Evolutionary conservation across 1,140 invertebrate genomes (phyloP), one percentile per base, ranked within the genome.

Genomic region (Aphis gossypii): DNA sequence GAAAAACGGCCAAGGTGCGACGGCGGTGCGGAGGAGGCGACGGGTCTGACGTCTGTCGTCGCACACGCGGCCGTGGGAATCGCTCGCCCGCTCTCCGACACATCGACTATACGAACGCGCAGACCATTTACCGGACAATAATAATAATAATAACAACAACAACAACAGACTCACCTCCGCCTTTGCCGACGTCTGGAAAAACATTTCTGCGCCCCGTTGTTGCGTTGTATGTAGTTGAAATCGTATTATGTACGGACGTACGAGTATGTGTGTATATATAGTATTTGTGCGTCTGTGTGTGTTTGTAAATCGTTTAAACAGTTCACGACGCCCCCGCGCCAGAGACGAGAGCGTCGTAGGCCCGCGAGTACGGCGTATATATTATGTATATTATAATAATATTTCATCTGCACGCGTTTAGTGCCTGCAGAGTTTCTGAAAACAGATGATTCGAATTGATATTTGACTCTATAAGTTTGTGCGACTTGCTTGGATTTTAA

Each of bases 171-270:
- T 18, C 46, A 38, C 87, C 21, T 1, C 20, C 30, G 60, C 60
- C 60, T 76, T 76, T 76, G 60, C 44, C 44, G 4, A 25, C 44
- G 84, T 48, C 35, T 11, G 48, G n/a, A 14, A 89, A 89, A 54
- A 89, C 87, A 89, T 89, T 89, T 89, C 8, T n/a, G 8, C 87
- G 48, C 41, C 35, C 76, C 84, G 84, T 25, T 44, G 84, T n/a
- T 76, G 30, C 18, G 14, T 68, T 46, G 11, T 41, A 41, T 68
- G 14, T 76, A 23, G 60, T 76, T 35, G 30, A 76, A 76, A 76
- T n/a, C 60, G 60, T 76, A 76, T n/a, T 76, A 68, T 35, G 35
- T 20, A 51, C 48, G 48, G 20, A 18, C 76, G 76, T 82, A 82
- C 76, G 35, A 11, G 14, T 48, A 48, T 48, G 11, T 48, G 2